Percentiles rank a stretch among this genome's conserved stretches.
Conservation (phyloP, 2,797 vertebrate species). For the Pseudochirops cupreus region DNA sequence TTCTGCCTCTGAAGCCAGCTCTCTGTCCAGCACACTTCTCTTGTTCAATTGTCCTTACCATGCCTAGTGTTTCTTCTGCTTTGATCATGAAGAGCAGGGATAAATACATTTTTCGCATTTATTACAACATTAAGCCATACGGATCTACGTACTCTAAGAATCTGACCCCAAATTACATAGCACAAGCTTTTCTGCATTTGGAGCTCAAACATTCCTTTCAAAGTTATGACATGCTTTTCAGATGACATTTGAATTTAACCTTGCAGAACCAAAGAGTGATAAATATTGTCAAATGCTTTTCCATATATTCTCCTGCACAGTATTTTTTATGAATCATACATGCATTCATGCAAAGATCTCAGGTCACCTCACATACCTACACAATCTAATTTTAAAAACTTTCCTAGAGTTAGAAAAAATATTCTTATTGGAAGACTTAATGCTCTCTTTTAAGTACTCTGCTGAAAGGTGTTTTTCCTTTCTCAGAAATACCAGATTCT, state of each 20-base stretch:
- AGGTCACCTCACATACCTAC: constrained; percentile 74
- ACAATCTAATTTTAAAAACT: constrained; percentile 77
- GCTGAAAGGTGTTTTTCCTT: neutral
- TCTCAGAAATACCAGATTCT: neutral
- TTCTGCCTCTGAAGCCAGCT: neutral
- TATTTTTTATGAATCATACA: constrained; percentile 80
- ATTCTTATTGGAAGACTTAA: neutral
- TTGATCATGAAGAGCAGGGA: neutral
- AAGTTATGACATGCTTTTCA: neutral
- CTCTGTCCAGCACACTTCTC: neutral
- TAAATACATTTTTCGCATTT: neutral
- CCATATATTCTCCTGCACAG: constrained; percentile 80
- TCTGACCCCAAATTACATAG: neutral
- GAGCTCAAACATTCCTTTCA: neutral
- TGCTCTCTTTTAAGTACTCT: neutral
- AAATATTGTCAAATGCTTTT: constrained; percentile 77
- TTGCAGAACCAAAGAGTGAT: constrained; percentile 67
- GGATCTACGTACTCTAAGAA: neutral
- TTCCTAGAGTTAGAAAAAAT: neutral
- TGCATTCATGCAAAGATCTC: constrained; percentile 73
- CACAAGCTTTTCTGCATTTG: neutral
- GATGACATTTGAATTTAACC: constrained; percentile 29
- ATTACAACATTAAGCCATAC: neutral
- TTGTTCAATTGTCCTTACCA: neutral
- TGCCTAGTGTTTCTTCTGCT: neutral